Percentiles rank a stretch among this genome's conserved stretches.
These are phyloP conservation scores for Salvelinus sp. DNA, from an alignment of 2,113 vertebrate genomes.

Conservation along the genomic window DNA sequence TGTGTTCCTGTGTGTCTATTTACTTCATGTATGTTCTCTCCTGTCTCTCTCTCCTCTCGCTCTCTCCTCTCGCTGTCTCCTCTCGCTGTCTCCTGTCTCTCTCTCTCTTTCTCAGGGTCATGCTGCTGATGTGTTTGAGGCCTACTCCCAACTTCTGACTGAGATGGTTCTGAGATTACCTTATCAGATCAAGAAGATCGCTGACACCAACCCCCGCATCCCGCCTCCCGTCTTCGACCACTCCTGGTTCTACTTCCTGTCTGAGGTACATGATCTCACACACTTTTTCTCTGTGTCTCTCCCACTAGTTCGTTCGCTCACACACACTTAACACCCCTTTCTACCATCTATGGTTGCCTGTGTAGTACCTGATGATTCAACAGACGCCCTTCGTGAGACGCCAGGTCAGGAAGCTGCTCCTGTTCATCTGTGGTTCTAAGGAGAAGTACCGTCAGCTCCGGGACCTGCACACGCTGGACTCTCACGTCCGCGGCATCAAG, in stretches of 20 bases:
- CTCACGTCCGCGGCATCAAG: slow-evolving; percentile 92
- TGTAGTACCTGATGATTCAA: slow-evolving; percentile 97
- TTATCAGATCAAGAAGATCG: slow-evolving; percentile 99
- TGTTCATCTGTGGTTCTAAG: slow-evolving; percentile 98
- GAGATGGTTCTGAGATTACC: slow-evolving; percentile 97
- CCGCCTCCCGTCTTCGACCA: slow-evolving; percentile 96
- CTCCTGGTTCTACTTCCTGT: slow-evolving; percentile 98
- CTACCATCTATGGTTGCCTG: neutral
- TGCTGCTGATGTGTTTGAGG: slow-evolving; percentile 96
- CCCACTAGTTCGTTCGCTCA: neutral
- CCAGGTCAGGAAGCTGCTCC: slow-evolving; percentile 94
- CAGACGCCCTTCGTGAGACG: slow-evolving; percentile 96
- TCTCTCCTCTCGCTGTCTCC: no score
- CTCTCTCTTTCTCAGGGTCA: slow-evolving; percentile 79
- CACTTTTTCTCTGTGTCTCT: neutral
- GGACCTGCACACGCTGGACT: slow-evolving; percentile 94
- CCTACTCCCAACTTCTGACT: slow-evolving; percentile 95
- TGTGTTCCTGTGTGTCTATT: neutral
- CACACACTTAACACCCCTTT: no score
- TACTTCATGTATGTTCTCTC: neutral
- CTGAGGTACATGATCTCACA: slow-evolving; percentile 77
- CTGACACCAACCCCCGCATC: slow-evolving; percentile 92
- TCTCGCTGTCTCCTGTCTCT: neutral
- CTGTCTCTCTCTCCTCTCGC: no score
- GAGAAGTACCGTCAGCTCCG: slow-evolving; percentile 97